Evolutionary conservation across 2,113 vertebrate species (phyloP).

Genomic region (Gobius niger): DNA sequence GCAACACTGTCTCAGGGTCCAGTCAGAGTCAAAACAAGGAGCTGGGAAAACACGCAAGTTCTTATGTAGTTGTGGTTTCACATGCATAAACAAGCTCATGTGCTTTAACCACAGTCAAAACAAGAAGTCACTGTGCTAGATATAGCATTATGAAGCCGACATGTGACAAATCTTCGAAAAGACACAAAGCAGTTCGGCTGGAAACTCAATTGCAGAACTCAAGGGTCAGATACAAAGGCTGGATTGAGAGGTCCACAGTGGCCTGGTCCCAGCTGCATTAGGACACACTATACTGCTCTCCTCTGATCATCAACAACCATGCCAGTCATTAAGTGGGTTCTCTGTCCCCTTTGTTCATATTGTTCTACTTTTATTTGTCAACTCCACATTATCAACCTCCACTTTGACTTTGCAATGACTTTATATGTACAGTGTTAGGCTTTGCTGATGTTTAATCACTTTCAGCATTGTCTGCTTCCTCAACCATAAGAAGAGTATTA

Average conservation of each 20-base stretch:
- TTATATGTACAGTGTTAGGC: constrained; percentile 41
- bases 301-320: constrained; percentile 19
- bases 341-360: constrained; percentile 15
- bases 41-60: constrained; percentile 42
- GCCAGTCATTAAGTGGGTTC: constrained; percentile 5
- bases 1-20: constrained; percentile 52
- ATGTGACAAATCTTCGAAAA: constrained; percentile 39
- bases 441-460: constrained; percentile 40
- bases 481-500: constrained; percentile 43
- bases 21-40: constrained; percentile 63
- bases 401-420: constrained; percentile 69
- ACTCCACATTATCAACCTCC: constrained; percentile 53
- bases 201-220: constrained; percentile 48
- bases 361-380: constrained; percentile 51
- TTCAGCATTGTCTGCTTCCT: constrained; percentile 43
- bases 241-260: constrained; percentile 38
- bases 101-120: constrained; percentile 46
- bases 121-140: constrained; percentile 47
- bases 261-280: constrained; percentile 40
- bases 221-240: constrained; percentile 50
- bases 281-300: constrained; percentile 15
- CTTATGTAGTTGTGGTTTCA: constrained; percentile 29
- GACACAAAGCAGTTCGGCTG: constrained; percentile 25
- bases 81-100: constrained; percentile 26
- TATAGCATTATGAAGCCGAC: constrained; percentile 24